Evolutionary conservation across 53 echinoderm and acorn worm genomes (phyloP), one percentile per base, ranked within the genome.

Genomic region (Mesocentrotus franciscanus): DNA sequence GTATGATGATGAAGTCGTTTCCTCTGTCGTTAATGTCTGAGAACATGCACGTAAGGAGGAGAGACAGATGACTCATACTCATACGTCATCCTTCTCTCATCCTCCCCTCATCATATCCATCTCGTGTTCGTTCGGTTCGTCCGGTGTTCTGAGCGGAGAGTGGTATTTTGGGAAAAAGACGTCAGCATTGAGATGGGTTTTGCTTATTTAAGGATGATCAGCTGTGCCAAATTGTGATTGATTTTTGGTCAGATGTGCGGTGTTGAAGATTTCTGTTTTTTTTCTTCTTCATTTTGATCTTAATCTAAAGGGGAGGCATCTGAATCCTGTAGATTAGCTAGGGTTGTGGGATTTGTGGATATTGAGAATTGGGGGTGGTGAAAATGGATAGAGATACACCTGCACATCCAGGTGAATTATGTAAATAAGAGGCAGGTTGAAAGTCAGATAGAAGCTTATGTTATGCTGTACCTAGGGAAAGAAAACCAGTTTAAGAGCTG

Each of bases 101-200:
- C 87, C 57, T 36, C 26, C 15, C 49, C 58, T 87, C 87, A 4
- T 36, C 83, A 0, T 79, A 39, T 90, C 90, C 60, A 59, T 90
- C 90, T 90, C 58, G n/a, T n/a, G n/a, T n/a, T n/a, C n/a, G 29
- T 60, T 17, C 32, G 2, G 66, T 75, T 81, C 81, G 56, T 8
- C 57, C 57, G 34, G 26, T 2, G 87, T 87, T 87, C 58, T 10
- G 58, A 56, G 87, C 8, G 87, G 6, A 58, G 56, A 87, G 42
- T 42, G 56, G 58, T 87, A 87, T 87, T 87, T 87, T 87, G 24
- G 87, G 87, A 87, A 58, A 15, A n/a, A 57, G n/a, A 87, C 87
- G 87, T 87, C 87, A 87, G 87, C 39, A 84, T 22, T 24, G 84
- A 58, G 87, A 29, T 57, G 58, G 36, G 27, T 57, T 81, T 81